Evolutionary conservation across 2,797 vertebrate species (phyloP).

Genomic region (Dryobates pubescens): DNA sequence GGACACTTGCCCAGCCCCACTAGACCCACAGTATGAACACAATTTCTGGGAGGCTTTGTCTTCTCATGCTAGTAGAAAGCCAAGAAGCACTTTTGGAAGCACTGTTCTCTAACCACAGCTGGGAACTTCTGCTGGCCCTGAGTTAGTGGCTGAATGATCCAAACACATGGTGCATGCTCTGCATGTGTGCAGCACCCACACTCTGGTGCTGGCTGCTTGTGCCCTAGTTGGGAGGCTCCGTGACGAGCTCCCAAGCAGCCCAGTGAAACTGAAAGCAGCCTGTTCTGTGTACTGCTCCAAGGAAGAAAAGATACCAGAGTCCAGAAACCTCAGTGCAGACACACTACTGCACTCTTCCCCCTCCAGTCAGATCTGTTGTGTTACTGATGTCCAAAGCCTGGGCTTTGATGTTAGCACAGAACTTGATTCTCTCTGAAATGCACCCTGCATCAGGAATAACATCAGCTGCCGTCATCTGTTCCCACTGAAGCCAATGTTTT

Average conservation of each 20-base stretch:
- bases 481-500: not conserved
- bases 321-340: not conserved
- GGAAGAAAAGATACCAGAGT: not conserved
- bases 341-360: not conserved
- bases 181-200: not conserved
- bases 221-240: not conserved
- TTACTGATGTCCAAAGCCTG: not conserved
- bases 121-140: not conserved
- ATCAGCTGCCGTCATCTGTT: not conserved
- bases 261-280: not conserved
- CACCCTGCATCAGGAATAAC: not conserved
- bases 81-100: not conserved
- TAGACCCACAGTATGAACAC: rapidly evolving
- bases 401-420: not conserved
- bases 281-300: not conserved
- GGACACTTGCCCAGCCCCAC: rapidly evolving
- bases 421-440: not conserved
- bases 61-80: not conserved
- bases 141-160: not conserved
- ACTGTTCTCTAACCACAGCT: not conserved
- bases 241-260: constrained; percentile 2
- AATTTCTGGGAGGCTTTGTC: not conserved
- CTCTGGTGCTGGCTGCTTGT: not conserved
- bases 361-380: not conserved
- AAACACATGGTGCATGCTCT: not conserved